phyloP scores from a whole-genome alignment of 2,113 vertebrate genomes.

The Colaptes auratus region DNA sequence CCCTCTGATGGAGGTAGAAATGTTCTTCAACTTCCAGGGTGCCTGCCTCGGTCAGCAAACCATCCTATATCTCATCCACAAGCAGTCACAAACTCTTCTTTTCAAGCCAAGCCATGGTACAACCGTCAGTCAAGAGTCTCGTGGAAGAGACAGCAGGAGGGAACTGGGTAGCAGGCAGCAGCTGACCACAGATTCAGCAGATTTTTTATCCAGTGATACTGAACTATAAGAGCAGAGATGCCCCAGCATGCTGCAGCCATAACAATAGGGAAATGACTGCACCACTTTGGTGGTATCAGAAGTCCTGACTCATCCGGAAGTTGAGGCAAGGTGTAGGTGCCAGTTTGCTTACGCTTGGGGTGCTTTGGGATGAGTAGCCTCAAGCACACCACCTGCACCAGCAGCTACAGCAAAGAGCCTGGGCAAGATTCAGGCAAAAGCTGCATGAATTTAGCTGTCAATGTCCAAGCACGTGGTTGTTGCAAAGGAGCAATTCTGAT shows the following conservation, averaged over 20 bases:
- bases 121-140: neutral
- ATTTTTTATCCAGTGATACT: neutral
- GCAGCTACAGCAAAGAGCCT: neutral
- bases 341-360: neutral
- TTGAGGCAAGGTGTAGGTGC: neutral
- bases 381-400: neutral
- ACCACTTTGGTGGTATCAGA: neutral
- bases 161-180: neutral
- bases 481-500: neutral
- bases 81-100: neutral
- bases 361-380: neutral
- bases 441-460: neutral
- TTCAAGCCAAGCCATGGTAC: neutral
- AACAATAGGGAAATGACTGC: neutral
- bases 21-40: neutral
- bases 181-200: neutral
- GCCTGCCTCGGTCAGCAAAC: neutral
- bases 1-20: neutral
- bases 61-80: accelerated
- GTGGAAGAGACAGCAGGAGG: neutral
- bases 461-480: neutral
- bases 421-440: neutral
- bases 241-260: neutral
- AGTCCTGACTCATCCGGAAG: neutral
- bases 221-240: neutral